Evolutionary conservation across 1,140 invertebrate genomes (phyloP).

Genomic region (Drosophila miranda): DNA sequence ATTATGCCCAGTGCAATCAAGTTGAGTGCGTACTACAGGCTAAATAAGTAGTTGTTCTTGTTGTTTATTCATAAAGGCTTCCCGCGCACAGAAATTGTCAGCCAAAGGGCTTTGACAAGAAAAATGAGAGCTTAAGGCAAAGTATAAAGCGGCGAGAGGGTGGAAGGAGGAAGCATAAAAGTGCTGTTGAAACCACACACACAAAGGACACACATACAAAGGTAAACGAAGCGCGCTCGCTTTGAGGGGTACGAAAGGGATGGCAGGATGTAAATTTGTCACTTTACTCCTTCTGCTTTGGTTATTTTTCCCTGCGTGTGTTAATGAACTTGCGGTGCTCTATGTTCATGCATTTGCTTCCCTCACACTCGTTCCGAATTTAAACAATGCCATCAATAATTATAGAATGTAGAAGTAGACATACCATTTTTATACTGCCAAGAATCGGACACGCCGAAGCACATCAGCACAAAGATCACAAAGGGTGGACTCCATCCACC

Average conservation of each 20-base stretch:
- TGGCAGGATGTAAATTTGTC: neutral
- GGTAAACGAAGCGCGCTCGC: slow-evolving; percentile 1
- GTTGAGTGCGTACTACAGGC: slow-evolving; percentile 67
- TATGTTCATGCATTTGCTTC: neutral
- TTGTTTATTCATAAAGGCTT: slow-evolving; percentile 58
- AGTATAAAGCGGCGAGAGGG: slow-evolving; percentile 9
- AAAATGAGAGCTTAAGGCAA: slow-evolving; percentile 34
- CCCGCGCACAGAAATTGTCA: slow-evolving; percentile 51
- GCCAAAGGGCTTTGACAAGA: slow-evolving; percentile 52
- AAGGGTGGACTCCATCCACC: slow-evolving; percentile 5
- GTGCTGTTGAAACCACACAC: slow-evolving; percentile 54
- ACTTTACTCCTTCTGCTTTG: neutral
- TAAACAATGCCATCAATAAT: slow-evolving; percentile 12
- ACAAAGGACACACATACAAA: slow-evolving; percentile 17
- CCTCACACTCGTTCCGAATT: neutral
- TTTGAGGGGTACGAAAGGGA: slow-evolving; percentile 1
- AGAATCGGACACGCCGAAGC: slow-evolving; percentile 57
- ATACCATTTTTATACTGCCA: slow-evolving; percentile 70
- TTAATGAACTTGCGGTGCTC: slow-evolving; percentile 46
- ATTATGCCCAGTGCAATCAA: slow-evolving; percentile 71
- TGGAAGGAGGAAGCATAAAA: slow-evolving; percentile 42
- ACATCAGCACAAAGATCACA: slow-evolving; percentile 56
- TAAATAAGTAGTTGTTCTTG: slow-evolving; percentile 56
- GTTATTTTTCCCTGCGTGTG: neutral
- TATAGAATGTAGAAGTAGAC: slow-evolving; percentile 5